phyloP scores from a whole-genome alignment of 1,140 invertebrate genomes.

The Lineus longissimus region DNA sequence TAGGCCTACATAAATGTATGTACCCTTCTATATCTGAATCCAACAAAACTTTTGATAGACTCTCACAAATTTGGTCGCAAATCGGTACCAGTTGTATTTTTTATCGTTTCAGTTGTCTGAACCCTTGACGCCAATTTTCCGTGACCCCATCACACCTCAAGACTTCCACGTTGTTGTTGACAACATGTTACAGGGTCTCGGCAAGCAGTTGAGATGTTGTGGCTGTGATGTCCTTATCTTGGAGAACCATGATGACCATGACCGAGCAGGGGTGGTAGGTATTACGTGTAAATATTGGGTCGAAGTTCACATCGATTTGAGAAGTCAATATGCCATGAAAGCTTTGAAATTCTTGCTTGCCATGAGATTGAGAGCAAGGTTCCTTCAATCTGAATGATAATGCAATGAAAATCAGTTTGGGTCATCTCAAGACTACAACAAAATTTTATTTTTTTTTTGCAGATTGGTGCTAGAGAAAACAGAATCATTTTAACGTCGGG shows the following conservation, averaged over 20 bases:
- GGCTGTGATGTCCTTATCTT: conserved; percentile 64
- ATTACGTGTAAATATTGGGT: background rate
- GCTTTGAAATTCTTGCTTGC: too few species aligned
- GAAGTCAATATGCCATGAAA: too few species aligned
- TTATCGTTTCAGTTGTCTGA: too few species aligned
- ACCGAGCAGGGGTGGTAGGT: conserved; percentile 52
- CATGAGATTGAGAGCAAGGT: too few species aligned
- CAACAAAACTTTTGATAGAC: too few species aligned
- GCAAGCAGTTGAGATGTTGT: conserved; percentile 62
- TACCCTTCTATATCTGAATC: too few species aligned
- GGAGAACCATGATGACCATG: conserved; percentile 54
- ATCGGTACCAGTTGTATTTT: too few species aligned
- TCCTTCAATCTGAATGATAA: too few species aligned
- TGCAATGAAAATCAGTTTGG: too few species aligned
- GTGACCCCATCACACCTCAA: conserved; percentile 21
- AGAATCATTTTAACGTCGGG: conserved; percentile 62
- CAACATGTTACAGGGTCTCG: conserved; percentile 56
- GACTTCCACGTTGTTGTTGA: conserved; percentile 52
- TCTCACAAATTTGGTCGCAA: too few species aligned
- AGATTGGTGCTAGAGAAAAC: conserved; percentile 56
- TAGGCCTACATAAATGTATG: too few species aligned
- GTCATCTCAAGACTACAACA: background rate
- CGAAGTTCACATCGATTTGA: background rate
- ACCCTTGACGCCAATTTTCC: background rate
- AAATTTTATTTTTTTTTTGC: conserved; percentile 18